Conservation (phyloP, 64 coral and sea anemone species). For the Pachyseris speciosa region DNA sequence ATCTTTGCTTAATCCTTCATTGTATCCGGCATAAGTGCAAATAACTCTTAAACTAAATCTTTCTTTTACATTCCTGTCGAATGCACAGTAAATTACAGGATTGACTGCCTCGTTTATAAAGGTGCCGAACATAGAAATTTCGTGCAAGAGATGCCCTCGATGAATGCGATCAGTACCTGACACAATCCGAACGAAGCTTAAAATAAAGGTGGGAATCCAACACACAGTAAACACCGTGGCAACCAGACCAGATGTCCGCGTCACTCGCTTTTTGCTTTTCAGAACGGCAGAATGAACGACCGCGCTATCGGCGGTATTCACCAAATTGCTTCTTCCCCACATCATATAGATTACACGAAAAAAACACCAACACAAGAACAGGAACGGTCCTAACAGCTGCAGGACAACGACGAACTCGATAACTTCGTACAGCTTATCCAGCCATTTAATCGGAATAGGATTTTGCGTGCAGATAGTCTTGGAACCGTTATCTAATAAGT, state of each 20-base stretch:
- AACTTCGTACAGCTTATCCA: slow-evolving; percentile 45
- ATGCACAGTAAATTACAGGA: slow-evolving; percentile 49
- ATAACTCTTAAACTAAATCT: not conserved
- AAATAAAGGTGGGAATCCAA: slow-evolving; percentile 36
- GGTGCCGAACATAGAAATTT: slow-evolving; percentile 35
- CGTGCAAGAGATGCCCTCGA: not conserved
- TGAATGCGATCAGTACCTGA: not conserved
- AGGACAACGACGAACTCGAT: not conserved
- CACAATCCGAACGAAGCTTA: slow-evolving; percentile 10
- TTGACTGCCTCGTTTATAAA: slow-evolving; percentile 46
- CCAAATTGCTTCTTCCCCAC: not conserved
- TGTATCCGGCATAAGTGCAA: no score
- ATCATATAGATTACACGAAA: not conserved
- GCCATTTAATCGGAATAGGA: slow-evolving; percentile 24
- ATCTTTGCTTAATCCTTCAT: no score
- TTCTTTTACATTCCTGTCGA: slow-evolving; percentile 37
- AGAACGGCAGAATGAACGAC: not conserved
- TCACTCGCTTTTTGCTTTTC: slow-evolving; percentile 5
- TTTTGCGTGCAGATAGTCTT: not conserved
- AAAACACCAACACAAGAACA: slow-evolving; percentile 16
- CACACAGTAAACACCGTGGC: slow-evolving; percentile 18
- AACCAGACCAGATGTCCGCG: slow-evolving; percentile 37
- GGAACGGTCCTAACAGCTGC: slow-evolving; percentile 2
- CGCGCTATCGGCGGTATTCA: no score
- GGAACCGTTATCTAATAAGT: not conserved